Evolutionary conservation across 1,140 invertebrate genomes (phyloP).

Genomic region (Lysiphlebus fabarum): DNA sequence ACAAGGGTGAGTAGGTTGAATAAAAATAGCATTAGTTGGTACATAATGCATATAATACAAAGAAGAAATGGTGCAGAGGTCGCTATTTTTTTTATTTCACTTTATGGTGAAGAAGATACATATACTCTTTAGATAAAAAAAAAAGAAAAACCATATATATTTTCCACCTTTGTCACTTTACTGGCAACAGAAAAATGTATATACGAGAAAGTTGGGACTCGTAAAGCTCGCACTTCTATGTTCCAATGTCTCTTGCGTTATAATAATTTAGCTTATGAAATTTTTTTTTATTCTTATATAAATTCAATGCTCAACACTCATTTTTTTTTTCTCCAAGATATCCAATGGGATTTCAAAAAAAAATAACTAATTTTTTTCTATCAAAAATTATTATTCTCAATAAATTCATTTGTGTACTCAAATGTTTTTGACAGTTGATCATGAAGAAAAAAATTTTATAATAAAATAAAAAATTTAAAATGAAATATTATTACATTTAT

Average conservation of each 20-base stretch:
- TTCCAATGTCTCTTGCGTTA: conserved; percentile 33
- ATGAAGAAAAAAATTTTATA: conserved; percentile 2
- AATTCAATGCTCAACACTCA: background rate
- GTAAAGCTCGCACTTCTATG: conserved; percentile 32
- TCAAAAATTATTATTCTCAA: background rate
- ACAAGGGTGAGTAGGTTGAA: conserved; percentile 35
- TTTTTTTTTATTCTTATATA: conserved; percentile 22
- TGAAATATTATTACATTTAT: too few species aligned
- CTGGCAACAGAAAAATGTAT: conserved; percentile 11
- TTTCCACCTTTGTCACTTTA: too few species aligned
- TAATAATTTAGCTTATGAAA: conserved; percentile 46
- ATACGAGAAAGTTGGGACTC: conserved; percentile 43
- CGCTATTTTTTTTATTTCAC: conserved; percentile 15
- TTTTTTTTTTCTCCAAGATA: background rate
- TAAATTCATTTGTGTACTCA: background rate
- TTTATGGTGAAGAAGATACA: conserved; percentile 14
- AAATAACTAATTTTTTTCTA: background rate
- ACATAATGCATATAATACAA: conserved; percentile 47
- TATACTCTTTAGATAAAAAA: too few species aligned
- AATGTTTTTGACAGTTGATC: conserved; percentile 1
- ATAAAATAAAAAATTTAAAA: too few species aligned
- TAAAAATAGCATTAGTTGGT: conserved; percentile 53
- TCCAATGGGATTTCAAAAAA: conserved; percentile 13
- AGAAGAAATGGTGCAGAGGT: conserved; percentile 10
- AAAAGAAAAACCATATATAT: background rate